Percentiles rank a stretch among this genome's conserved stretches.
phyloP scores from a whole-genome alignment of 2,888 invertebrate genomes.

The Taphrorychus bicolor region DNA sequence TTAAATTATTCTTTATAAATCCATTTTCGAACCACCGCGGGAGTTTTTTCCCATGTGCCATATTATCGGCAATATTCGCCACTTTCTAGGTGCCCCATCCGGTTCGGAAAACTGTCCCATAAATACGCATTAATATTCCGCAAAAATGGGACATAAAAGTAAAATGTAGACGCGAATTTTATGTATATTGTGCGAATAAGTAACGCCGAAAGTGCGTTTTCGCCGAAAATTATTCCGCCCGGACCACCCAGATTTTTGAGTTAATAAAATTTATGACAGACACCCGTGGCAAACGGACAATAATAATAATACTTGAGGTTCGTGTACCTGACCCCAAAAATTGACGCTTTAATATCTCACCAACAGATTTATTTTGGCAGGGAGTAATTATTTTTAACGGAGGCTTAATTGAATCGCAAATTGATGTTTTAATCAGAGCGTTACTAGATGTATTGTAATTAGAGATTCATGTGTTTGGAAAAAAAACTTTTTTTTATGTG shows the following conservation, averaged over 20 bases:
- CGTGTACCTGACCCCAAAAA: constrained; percentile 16
- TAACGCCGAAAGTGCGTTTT: constrained; percentile 18
- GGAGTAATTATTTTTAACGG: constrained; percentile 8
- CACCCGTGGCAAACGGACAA: constrained; percentile 22
- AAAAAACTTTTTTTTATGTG: too few species aligned
- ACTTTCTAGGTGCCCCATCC: not conserved
- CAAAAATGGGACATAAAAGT: constrained; percentile 13
- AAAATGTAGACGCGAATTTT: constrained; percentile 19
- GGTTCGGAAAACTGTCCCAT: not conserved
- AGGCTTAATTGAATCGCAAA: constrained; percentile 22
- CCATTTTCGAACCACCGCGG: not conserved
- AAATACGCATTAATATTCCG: constrained; percentile 17
- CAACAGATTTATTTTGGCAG: constrained; percentile 8
- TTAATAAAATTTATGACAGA: constrained; percentile 26
- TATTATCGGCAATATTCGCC: not conserved
- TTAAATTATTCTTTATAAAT: not conserved
- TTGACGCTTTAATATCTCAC: constrained; percentile 18
- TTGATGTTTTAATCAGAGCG: too few species aligned
- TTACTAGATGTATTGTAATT: too few species aligned
- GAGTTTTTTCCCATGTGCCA: not conserved
- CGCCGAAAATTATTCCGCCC: constrained; percentile 16
- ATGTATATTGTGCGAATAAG: constrained; percentile 19
- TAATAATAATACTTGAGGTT: constrained; percentile 18
- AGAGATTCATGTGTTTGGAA: too few species aligned
- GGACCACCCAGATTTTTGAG: constrained; percentile 27